phyloP scores from a whole-genome alignment of 2,888 invertebrate genomes.

The Tribolium freemani region DNA sequence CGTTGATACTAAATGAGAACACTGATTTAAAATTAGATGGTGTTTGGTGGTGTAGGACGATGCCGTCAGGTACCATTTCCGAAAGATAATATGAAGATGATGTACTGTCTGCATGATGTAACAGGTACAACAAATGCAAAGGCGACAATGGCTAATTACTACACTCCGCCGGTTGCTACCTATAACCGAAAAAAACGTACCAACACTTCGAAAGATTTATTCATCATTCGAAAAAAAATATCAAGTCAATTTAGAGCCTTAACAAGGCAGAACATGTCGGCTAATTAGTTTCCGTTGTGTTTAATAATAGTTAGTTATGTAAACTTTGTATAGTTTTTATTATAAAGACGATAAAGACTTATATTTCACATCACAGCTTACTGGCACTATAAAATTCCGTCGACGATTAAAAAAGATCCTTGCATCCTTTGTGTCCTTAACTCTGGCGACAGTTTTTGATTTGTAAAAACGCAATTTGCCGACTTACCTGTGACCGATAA shows the following conservation, averaged over 20 bases:
- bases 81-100: conserved; percentile 55
- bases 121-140: conserved; percentile 67
- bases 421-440: conserved; percentile 7
- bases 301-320: background rate
- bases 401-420: background rate
- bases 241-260: background rate
- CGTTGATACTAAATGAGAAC: conserved; percentile 35
- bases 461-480: background rate
- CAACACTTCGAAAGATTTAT: background rate
- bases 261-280: background rate
- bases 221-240: background rate
- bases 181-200: conserved; percentile 46
- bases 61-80: conserved; percentile 53
- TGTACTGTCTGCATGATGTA: conserved; percentile 57
- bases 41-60: conserved; percentile 50
- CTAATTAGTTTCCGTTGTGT: background rate
- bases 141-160: conserved; percentile 68
- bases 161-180: conserved; percentile 65
- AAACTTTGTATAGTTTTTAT: background rate
- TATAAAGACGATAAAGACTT: background rate
- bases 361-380: conserved; percentile 8
- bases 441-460: background rate
- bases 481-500: conserved; percentile 85
- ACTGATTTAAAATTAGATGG: conserved; percentile 42
- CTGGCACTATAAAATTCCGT: background rate